Percentiles rank a stretch among this genome's conserved stretches.
phyloP scores from a whole-genome alignment of 2,888 invertebrate species.

The Tetramorium bicarinatum region DNA sequence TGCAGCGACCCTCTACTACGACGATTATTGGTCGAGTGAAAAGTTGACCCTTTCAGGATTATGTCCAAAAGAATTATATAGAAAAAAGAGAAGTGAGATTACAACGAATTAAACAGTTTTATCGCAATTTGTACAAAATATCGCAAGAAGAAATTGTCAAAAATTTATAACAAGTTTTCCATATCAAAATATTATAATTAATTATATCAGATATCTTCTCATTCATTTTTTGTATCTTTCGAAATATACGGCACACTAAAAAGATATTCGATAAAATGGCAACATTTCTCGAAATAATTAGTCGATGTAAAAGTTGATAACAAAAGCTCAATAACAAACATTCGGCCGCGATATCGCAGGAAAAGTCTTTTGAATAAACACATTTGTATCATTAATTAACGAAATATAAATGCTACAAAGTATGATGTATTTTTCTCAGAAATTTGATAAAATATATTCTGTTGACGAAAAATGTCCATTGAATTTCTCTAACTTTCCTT shows the following conservation, averaged over 20 bases:
- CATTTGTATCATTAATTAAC: slow-evolving; percentile 32
- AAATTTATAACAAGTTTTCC: neutral
- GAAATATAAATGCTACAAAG: neutral
- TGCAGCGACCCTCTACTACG: neutral
- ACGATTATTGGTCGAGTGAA: slow-evolving; percentile 21
- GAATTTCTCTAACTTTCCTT: neutral
- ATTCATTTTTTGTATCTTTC: neutral
- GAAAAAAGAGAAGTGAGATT: neutral
- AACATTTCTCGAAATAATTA: slow-evolving; percentile 22
- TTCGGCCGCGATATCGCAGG: neutral
- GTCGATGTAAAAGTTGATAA: slow-evolving; percentile 9
- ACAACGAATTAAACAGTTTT: neutral
- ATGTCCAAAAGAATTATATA: too few species aligned
- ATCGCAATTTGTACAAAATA: neutral
- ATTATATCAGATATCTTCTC: neutral
- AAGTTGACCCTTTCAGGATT: slow-evolving; percentile 12
- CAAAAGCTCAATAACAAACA: neutral
- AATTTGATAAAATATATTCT: slow-evolving; percentile 26
- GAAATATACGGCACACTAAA: neutral
- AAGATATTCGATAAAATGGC: slow-evolving; percentile 2
- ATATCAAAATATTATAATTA: neutral
- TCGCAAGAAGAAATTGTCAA: neutral
- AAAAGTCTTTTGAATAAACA: slow-evolving; percentile 10
- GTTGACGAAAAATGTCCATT: slow-evolving; percentile 14
- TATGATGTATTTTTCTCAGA: neutral